These are phyloP conservation scores for Bombus terrestris DNA, from an alignment of 1,140 invertebrate species.

Conservation along the genomic window DNA sequence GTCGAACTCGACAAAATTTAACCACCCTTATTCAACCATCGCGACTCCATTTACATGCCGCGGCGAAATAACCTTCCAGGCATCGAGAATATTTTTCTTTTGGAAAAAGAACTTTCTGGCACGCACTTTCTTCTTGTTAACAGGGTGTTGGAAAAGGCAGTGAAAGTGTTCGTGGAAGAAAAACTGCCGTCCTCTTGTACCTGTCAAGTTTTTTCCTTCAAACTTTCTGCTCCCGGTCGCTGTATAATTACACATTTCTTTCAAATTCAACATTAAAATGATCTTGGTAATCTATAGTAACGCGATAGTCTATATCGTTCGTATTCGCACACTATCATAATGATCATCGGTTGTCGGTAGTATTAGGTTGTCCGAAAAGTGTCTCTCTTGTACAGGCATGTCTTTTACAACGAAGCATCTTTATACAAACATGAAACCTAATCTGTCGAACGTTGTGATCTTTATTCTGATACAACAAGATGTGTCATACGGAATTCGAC, in stretches of 20 bases:
- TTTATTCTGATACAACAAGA: too few relatives aligned
- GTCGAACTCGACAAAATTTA: slow-evolving; percentile 51
- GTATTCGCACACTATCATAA: not conserved
- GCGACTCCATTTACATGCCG: slow-evolving; percentile 53
- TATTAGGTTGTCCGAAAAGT: too few relatives aligned
- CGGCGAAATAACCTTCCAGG: slow-evolving; percentile 35
- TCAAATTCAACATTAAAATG: not conserved
- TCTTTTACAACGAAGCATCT: too few relatives aligned
- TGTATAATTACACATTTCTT: not conserved
- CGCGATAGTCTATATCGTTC: not conserved
- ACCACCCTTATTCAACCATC: slow-evolving; percentile 21
- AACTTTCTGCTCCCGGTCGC: not conserved
- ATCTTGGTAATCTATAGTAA: not conserved
- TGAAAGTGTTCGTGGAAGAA: not conserved
- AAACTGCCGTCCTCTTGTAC: too few relatives aligned
- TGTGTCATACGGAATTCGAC: too few relatives aligned
- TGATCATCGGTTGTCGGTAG: too few relatives aligned
- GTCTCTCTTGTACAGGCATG: too few relatives aligned
- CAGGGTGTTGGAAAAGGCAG: not conserved
- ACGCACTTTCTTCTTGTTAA: slow-evolving; percentile 28
- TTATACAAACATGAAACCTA: too few relatives aligned
- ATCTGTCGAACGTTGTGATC: too few relatives aligned
- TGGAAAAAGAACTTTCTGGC: slow-evolving; percentile 22
- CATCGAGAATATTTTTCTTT: slow-evolving; percentile 21
- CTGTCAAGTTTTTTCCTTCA: too few relatives aligned